These are phyloP conservation scores for Siniperca undulata DNA, from an alignment of 2,797 vertebrate species.

Conservation along the genomic window DNA sequence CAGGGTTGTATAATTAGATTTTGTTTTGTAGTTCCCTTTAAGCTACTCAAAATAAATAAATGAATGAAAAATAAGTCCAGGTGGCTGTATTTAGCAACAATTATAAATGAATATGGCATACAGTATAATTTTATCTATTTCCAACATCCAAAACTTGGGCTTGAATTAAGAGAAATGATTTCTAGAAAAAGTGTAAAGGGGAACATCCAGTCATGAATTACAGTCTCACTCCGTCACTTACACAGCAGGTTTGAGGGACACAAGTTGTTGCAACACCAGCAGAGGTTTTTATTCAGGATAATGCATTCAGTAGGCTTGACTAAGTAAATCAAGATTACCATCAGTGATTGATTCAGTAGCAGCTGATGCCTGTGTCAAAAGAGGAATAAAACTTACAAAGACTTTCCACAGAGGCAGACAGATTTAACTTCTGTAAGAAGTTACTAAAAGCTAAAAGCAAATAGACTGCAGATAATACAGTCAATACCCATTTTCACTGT, in stretches of 20 bases:
- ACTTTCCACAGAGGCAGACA: slow-evolving; percentile 14
- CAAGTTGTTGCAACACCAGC: background rate
- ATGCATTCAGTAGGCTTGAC: slow-evolving; percentile 10
- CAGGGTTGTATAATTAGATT: too few species aligned
- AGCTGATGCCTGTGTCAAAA: slow-evolving; percentile 31
- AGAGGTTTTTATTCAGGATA: slow-evolving; percentile 9
- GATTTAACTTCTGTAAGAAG: slow-evolving; percentile 42
- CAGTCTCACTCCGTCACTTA: background rate
- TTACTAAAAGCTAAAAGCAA: slow-evolving; percentile 56
- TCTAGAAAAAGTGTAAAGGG: background rate
- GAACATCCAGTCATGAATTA: background rate
- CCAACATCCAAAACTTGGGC: background rate
- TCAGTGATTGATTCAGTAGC: slow-evolving; percentile 26
- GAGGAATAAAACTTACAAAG: slow-evolving; percentile 21
- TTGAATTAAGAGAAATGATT: background rate
- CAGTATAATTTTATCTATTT: background rate
- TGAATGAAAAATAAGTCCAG: background rate
- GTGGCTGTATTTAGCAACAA: background rate
- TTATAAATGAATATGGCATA: background rate
- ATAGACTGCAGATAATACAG: slow-evolving; percentile 59
- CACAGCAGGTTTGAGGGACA: background rate
- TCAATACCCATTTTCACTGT: slow-evolving; percentile 68
- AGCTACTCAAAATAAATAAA: too few species aligned
- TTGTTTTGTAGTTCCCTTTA: too few species aligned
- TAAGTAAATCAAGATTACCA: slow-evolving; percentile 28